phyloP scores from a whole-genome alignment of 2,113 vertebrate genomes.

The Hemicordylus capensis region DNA sequence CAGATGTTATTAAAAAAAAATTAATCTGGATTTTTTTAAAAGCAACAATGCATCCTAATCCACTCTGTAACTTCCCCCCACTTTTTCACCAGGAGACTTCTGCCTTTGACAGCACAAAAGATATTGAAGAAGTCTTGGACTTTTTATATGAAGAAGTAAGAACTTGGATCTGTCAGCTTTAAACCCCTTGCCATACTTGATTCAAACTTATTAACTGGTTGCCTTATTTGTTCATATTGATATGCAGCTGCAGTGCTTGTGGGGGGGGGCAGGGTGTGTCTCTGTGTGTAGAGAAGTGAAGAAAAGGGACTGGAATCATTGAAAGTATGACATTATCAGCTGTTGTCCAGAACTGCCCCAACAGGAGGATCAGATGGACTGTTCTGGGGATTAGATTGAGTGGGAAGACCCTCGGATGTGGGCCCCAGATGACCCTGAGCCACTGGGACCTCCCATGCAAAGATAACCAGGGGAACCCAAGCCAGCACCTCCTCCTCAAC shows the following conservation, averaged over 20 bases:
- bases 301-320: neutral
- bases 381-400: too few relatives aligned
- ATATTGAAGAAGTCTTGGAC: constrained; percentile 64
- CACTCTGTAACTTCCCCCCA: neutral
- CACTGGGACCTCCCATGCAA: too few relatives aligned
- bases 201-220: neutral
- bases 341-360: too few relatives aligned
- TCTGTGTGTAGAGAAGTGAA: too few relatives aligned
- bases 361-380: too few relatives aligned
- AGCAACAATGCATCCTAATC: neutral
- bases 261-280: too few relatives aligned
- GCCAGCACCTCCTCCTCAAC: too few relatives aligned
- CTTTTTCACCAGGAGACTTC: constrained; percentile 57
- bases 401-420: too few relatives aligned
- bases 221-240: neutral
- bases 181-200: neutral
- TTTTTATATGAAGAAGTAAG: constrained; percentile 73
- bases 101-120: constrained; percentile 8
- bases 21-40: neutral
- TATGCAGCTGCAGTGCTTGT: neutral
- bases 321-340: neutral
- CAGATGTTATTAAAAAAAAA: neutral
- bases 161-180: neutral
- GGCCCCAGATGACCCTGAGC: too few relatives aligned
- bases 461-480: too few relatives aligned